These are phyloP conservation scores for Ectropis grisescens DNA, from an alignment of 1,140 invertebrate species.

Conservation along the genomic window DNA sequence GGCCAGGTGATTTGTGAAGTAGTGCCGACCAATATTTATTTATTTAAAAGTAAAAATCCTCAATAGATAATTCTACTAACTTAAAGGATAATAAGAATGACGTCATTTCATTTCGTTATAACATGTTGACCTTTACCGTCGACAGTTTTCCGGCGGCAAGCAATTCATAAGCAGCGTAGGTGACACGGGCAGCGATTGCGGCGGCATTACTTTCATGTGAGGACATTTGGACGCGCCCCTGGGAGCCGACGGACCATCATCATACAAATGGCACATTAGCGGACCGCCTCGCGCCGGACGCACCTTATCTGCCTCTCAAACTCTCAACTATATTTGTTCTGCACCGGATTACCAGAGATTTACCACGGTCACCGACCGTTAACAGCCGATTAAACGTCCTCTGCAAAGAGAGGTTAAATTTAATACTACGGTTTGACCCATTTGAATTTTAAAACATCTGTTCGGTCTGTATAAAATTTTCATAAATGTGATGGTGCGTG, in stretches of 20 bases:
- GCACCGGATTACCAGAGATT: conserved; percentile 59
- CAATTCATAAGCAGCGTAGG: too few species aligned
- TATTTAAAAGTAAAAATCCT: too few species aligned
- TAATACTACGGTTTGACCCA: conserved; percentile 24
- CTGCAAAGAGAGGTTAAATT: conserved; percentile 51
- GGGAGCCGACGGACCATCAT: conserved; percentile 38
- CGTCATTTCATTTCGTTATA: too few species aligned
- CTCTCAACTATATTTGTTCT: conserved; percentile 64
- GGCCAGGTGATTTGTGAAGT: too few species aligned
- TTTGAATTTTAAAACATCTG: conserved; percentile 13
- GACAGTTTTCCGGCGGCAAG: too few species aligned
- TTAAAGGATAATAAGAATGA: too few species aligned
- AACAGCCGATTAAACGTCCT: conserved; percentile 55
- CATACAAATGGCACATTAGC: conserved; percentile 67
- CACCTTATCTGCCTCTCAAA: conserved; percentile 62
- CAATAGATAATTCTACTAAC: too few species aligned
- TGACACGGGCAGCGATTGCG: too few species aligned
- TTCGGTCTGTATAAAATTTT: not conserved
- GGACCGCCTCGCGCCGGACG: conserved; percentile 34
- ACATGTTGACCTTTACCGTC: too few species aligned
- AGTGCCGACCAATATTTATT: too few species aligned
- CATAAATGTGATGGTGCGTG: too few species aligned
- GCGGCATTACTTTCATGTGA: conserved; percentile 18
- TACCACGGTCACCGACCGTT: conserved; percentile 51
- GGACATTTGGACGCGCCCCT: conserved; percentile 26